Base-by-base conservation (phyloP, 2,888 invertebrate genomes). In the Aphrophora alni region DNA sequence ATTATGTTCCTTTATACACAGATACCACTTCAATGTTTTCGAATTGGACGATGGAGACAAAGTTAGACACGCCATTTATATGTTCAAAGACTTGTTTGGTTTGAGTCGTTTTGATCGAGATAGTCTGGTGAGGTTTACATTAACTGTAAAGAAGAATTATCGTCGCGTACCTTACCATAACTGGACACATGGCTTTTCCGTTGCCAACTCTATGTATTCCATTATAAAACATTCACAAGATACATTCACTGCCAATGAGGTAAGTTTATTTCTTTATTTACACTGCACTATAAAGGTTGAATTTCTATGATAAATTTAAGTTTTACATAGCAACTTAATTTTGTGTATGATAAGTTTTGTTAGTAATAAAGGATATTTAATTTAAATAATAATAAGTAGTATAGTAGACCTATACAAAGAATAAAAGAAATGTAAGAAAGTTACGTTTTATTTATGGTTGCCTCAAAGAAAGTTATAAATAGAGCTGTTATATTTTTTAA, bases 181-280 rank as follows among this genome's bases (percentile, higher is more conserved):
- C 87, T 97, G 96, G 93, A 93, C 93, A 27, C 96, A 97, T 86
- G 96, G 95, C 0, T 96, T 96, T 91, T 93, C 95, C 0, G 96
- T 96, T 0, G 95, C 96, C 1, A 95, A 96, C 86, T 92, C 94
- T 24, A 95, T 95, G 92, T 95, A 94, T 86, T 91, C 92, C 2
- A 92, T 95, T 74, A 89, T 95, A 77, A 94, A 93, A 87, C 89
- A 90, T 76, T 71, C 72, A 25, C 27, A 26, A 79, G 73, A 68
- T n/a, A 79, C 78, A 2, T 79, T 79, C 12, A 74, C 38, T 25
- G 73, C 75, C 25, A 80, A 73, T 59, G 81, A 75, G 69, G 70
- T 81, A 21, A 75, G 28, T 25, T 74, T 71, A 7, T 68, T n/a
- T 68, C 33, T 7, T 33, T 33, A 33, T 4, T 10, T 33, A n/a